phyloP scores from a whole-genome alignment of 1,140 invertebrate species.

The Cydia pomonella region DNA sequence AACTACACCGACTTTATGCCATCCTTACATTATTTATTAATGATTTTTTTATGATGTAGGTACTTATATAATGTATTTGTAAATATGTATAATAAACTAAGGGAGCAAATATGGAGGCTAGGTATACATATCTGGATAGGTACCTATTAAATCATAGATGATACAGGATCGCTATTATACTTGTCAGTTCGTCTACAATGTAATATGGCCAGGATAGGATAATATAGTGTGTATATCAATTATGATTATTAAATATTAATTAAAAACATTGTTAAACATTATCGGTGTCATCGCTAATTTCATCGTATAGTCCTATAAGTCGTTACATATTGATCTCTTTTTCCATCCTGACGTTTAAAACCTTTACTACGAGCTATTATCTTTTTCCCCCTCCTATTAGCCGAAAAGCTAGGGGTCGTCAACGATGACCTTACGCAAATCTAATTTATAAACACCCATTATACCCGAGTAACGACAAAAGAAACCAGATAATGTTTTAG shows the following conservation, averaged over 20 bases:
- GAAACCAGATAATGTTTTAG: slow-evolving; percentile 27
- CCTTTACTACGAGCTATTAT: background rate
- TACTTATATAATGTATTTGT: background rate
- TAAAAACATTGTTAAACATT: too few relatives aligned
- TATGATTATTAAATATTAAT: too few relatives aligned
- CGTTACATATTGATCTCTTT: too few relatives aligned
- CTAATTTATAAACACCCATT: slow-evolving; percentile 32
- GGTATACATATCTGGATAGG: background rate
- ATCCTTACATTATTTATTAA: slow-evolving; percentile 9
- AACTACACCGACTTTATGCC: background rate
- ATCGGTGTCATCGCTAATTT: too few relatives aligned
- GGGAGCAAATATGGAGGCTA: background rate
- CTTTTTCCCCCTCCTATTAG: background rate
- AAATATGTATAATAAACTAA: background rate
- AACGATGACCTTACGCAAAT: slow-evolving; percentile 28
- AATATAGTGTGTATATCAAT: too few relatives aligned
- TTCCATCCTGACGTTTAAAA: too few relatives aligned
- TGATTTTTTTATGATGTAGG: background rate
- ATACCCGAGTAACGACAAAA: slow-evolving; percentile 3
- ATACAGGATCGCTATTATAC: background rate
- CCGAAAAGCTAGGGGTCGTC: slow-evolving; percentile 13
- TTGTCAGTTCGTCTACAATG: background rate
- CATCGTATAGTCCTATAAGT: too few relatives aligned
- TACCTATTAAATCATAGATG: background rate
- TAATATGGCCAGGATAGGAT: too few relatives aligned